Conservation (phyloP, 2,888 invertebrate species). For the Drosophila kokeensis region DNA sequence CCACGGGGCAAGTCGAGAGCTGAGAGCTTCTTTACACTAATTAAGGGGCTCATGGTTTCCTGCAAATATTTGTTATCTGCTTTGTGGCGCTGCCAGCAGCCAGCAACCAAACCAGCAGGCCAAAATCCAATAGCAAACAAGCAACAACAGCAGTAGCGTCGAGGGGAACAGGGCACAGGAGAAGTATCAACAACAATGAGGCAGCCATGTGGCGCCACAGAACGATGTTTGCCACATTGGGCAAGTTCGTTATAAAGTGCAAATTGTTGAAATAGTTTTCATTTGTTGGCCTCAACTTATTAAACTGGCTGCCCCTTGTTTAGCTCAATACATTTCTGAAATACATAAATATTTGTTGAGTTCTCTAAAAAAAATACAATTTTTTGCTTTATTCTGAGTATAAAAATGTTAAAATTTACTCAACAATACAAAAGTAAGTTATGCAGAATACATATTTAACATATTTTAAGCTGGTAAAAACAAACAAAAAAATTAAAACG, state of each 20-base stretch:
- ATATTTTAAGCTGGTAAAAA: not conserved
- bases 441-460: not conserved
- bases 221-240: conserved; percentile 63
- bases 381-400: not conserved
- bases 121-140: conserved; percentile 67
- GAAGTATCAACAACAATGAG: conserved; percentile 52
- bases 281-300: conserved; percentile 46
- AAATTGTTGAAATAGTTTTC: conserved; percentile 72
- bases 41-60: conserved; percentile 82
- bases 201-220: conserved; percentile 73
- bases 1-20: conserved; percentile 21
- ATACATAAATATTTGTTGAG: not conserved
- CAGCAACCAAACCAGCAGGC: conserved; percentile 36
- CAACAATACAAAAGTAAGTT: not conserved
- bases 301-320: conserved; percentile 6
- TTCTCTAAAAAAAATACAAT: not conserved
- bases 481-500: not conserved
- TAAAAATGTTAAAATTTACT: no score
- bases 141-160: conserved; percentile 30
- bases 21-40: conserved; percentile 77
- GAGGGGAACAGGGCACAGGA: not conserved
- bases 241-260: conserved; percentile 72
- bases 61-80: conserved; percentile 79
- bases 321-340: not conserved
- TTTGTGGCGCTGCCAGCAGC: conserved; percentile 51